Percentiles rank a stretch among this genome's conserved stretches.
Evolutionary conservation across 2,113 vertebrate genomes (phyloP).

Genomic region (Vombatus ursinus): DNA sequence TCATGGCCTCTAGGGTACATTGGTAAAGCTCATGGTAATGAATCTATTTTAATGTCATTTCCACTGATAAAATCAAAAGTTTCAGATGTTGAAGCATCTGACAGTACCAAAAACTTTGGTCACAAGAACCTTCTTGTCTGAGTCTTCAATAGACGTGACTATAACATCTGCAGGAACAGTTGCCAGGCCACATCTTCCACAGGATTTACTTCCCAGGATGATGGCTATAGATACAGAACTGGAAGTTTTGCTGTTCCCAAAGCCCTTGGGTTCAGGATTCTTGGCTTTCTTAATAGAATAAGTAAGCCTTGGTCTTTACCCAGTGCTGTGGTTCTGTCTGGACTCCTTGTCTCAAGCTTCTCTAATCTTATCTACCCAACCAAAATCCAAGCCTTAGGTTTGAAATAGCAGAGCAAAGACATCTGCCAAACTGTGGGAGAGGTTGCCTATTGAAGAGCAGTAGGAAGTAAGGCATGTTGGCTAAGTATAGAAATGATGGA

Average conservation of each 20-base stretch:
- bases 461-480: conserved; percentile 4
- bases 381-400: not conserved
- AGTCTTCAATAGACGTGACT: not conserved
- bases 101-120: not conserved
- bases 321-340: not conserved
- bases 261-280: not conserved
- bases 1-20: not conserved
- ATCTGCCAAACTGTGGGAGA: not conserved
- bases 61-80: not conserved
- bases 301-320: not conserved
- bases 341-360: not conserved
- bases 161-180: not conserved
- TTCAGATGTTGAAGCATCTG: not conserved
- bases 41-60: not conserved
- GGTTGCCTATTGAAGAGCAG: not conserved
- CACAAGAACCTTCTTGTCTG: not conserved
- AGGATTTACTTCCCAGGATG: not conserved
- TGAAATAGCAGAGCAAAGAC: not conserved
- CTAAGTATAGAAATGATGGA: not conserved
- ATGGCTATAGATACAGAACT: not conserved
- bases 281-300: not conserved
- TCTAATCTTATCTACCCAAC: not conserved
- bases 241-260: not conserved
- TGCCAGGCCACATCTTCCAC: not conserved
- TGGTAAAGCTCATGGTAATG: not conserved